A percentile compares a stretch with the other conserved stretches of the same genome.
phyloP scores from a whole-genome alignment of 2,888 invertebrate genomes.

The Merodon equestris region DNA sequence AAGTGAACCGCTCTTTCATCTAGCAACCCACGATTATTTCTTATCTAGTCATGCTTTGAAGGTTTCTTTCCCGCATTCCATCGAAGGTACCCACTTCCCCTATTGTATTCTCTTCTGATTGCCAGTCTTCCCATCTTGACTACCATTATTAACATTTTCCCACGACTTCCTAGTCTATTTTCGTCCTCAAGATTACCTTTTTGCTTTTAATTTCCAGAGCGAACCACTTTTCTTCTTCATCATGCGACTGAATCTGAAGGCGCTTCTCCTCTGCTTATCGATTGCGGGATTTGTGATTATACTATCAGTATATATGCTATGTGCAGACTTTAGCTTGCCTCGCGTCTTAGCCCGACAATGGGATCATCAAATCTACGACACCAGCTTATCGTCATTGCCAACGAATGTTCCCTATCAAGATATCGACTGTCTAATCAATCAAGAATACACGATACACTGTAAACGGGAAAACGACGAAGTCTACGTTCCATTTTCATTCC shows the following conservation, averaged over 20 bases:
- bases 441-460: conserved; percentile 89
- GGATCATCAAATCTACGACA: conserved; percentile 72
- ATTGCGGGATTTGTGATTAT: conserved; percentile 84
- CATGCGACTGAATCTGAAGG: conserved; percentile 89
- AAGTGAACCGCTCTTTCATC: too few relatives aligned
- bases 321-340: conserved; percentile 81
- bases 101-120: too few relatives aligned
- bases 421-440: conserved; percentile 93
- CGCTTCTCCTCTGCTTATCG: conserved; percentile 84
- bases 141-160: too few relatives aligned
- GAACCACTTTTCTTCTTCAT: conserved; percentile 81
- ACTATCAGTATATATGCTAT: conserved; percentile 87
- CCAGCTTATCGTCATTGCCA: conserved; percentile 57
- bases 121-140: too few relatives aligned
- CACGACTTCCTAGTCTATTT: too few relatives aligned
- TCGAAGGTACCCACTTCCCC: too few relatives aligned
- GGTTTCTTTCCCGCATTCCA: too few relatives aligned
- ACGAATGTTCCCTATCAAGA: conserved; percentile 79
- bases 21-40: too few relatives aligned
- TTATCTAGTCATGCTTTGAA: too few relatives aligned
- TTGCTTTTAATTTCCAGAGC: conserved; percentile 70
- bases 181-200: too few relatives aligned
- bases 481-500: conserved; percentile 94
- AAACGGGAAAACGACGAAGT: conserved; percentile 91
- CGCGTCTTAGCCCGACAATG: conserved; percentile 75